Conservation (phyloP, 2,797 vertebrate species). For the Sebastiscus albofasciatus region DNA sequence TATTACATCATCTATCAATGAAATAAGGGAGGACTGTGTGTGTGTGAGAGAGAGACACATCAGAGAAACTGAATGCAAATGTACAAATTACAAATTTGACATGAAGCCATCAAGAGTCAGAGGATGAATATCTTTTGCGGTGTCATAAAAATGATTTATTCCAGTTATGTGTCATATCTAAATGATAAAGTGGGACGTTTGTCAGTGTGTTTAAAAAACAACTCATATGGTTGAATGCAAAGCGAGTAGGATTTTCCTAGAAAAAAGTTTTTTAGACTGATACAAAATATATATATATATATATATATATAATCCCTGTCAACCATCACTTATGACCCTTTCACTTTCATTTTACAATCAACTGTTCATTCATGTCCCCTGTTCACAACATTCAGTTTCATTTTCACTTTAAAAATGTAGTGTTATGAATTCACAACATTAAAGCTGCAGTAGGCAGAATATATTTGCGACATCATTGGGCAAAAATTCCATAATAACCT, state of each 20-base stretch:
- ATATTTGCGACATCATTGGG: too few relatives aligned
- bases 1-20: constrained; percentile 63
- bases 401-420: too few relatives aligned
- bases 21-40: constrained; percentile 9
- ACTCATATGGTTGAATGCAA: neutral
- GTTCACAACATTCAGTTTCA: too few relatives aligned
- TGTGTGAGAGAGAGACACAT: constrained; percentile 1
- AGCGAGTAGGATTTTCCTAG: neutral
- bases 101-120: neutral
- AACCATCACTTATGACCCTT: neutral
- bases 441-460: too few relatives aligned
- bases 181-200: neutral
- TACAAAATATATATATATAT: too few relatives aligned
- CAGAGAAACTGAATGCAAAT: constrained; percentile 10
- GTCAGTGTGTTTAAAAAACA: neutral
- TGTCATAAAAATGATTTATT: neutral
- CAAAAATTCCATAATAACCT: too few relatives aligned
- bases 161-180: neutral
- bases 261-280: neutral
- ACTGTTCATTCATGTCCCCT: too few relatives aligned
- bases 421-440: too few relatives aligned
- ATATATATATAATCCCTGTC: neutral
- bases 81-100: constrained; percentile 15
- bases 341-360: too few relatives aligned
- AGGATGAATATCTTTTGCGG: neutral